These are phyloP conservation scores for Yponomeuta sedellus DNA, from an alignment of 2,888 invertebrate genomes.

Conservation along the genomic window DNA sequence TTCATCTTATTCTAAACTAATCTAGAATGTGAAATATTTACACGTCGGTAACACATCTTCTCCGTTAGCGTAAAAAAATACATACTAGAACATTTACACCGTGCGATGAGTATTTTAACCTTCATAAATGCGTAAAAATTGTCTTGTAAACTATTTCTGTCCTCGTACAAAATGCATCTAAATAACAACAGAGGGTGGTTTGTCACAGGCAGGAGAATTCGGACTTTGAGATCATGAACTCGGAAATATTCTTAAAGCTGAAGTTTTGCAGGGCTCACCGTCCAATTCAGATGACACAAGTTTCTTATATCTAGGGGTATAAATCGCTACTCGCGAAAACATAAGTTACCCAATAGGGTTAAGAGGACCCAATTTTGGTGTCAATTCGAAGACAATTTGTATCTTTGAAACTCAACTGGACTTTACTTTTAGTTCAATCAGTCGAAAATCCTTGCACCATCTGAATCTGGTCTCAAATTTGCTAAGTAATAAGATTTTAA, in stretches of 20 bases:
- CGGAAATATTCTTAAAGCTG: slow-evolving; percentile 10
- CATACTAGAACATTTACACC: slow-evolving; percentile 17
- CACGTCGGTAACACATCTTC: slow-evolving; percentile 42
- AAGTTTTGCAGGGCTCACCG: neutral
- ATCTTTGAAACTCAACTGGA: no score
- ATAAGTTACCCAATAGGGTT: no score
- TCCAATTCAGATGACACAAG: neutral
- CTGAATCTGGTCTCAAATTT: neutral
- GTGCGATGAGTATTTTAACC: slow-evolving; percentile 18
- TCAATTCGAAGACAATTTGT: no score
- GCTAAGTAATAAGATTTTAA: neutral
- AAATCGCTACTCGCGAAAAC: no score
- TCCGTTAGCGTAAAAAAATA: slow-evolving; percentile 21
- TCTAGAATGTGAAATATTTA: slow-evolving; percentile 59
- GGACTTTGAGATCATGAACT: slow-evolving; percentile 14
- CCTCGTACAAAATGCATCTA: slow-evolving; percentile 1
- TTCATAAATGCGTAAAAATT: slow-evolving; percentile 43
- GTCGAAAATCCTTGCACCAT: neutral
- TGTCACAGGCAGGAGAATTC: slow-evolving; percentile 1
- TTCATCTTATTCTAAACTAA: slow-evolving; percentile 55
- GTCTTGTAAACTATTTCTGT: slow-evolving; percentile 30
- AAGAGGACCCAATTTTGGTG: no score
- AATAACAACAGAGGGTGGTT: neutral
- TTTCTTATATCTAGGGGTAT: neutral
- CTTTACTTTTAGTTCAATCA: no score